These are phyloP conservation scores for Teleogryllus occipitalis DNA, from an alignment of 1,140 invertebrate genomes.

Conservation along the genomic window DNA sequence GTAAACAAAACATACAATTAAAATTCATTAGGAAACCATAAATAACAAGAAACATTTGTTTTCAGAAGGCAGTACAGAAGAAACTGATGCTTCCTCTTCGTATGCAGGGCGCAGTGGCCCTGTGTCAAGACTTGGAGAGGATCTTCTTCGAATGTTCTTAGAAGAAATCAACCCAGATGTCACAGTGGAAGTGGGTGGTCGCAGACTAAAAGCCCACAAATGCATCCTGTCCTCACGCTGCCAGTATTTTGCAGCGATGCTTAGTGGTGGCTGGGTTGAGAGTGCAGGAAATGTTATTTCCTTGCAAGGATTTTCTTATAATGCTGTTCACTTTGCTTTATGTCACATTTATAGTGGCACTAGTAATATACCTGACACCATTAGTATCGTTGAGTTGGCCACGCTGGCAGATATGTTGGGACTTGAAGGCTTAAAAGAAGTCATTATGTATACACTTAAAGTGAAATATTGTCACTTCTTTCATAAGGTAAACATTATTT, in stretches of 20 bases:
- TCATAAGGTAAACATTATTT: slow-evolving; percentile 57
- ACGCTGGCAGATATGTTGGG: slow-evolving; percentile 80
- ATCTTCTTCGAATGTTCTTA: slow-evolving; percentile 78
- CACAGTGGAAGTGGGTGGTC: slow-evolving; percentile 66
- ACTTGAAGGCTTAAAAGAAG: slow-evolving; percentile 81
- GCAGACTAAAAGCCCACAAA: slow-evolving; percentile 76
- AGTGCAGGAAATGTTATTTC: slow-evolving; percentile 72
- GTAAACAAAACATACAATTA: not conserved
- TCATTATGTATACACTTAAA: slow-evolving; percentile 76
- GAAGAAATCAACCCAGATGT: slow-evolving; percentile 83
- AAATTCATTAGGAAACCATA: not conserved
- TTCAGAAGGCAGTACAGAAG: slow-evolving; percentile 41
- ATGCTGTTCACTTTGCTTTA: slow-evolving; percentile 76
- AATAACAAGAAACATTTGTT: not conserved
- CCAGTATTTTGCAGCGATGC: slow-evolving; percentile 82
- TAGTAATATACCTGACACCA: slow-evolving; percentile 64
- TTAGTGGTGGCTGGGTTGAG: slow-evolving; percentile 74
- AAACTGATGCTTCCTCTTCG: slow-evolving; percentile 41
- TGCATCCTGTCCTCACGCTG: slow-evolving; percentile 81
- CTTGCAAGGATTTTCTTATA: slow-evolving; percentile 72
- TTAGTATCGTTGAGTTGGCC: slow-evolving; percentile 76
- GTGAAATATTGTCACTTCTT: slow-evolving; percentile 87
- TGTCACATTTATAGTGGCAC: slow-evolving; percentile 89
- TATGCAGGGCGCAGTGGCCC: slow-evolving; percentile 36
- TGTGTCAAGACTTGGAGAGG: slow-evolving; percentile 66